Evolutionary conservation across 2,797 vertebrate genomes (phyloP).

Genomic region (Luscinia megarhynchos): DNA sequence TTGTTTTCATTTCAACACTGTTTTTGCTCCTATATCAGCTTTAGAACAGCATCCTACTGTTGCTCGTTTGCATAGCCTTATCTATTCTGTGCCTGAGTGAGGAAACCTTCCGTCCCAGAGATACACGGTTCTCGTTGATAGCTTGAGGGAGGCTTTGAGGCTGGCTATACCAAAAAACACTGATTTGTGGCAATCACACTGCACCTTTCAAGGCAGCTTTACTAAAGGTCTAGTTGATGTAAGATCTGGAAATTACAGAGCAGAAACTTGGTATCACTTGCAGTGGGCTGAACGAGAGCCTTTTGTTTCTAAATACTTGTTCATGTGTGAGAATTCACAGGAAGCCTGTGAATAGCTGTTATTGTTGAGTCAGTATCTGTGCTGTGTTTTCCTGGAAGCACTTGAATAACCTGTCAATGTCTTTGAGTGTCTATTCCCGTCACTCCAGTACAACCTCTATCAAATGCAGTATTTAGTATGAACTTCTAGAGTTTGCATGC

Average conservation of each 20-base stretch:
- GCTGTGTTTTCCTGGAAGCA: not conserved
- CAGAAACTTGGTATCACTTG: not conserved
- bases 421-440: not conserved
- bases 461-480: not conserved
- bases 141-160: not conserved
- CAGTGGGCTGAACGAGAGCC: not conserved
- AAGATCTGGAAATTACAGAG: not conserved
- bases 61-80: not conserved
- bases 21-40: not conserved
- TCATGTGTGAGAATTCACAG: not conserved
- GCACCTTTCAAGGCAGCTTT: not conserved
- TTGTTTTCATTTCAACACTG: not conserved
- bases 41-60: not conserved
- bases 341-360: not conserved
- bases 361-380: not conserved
- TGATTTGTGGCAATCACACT: rapidly evolving
- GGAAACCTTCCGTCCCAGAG: not conserved
- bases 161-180: not conserved
- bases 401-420: rapidly evolving
- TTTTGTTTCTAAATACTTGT: not conserved
- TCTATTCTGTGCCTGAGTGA: not conserved
- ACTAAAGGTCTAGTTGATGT: not conserved
- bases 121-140: not conserved
- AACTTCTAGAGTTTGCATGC: not conserved
- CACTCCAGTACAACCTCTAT: not conserved